Base-by-base conservation (phyloP, 1,140 invertebrate genomes). In the Whitmania pigra region DNA sequence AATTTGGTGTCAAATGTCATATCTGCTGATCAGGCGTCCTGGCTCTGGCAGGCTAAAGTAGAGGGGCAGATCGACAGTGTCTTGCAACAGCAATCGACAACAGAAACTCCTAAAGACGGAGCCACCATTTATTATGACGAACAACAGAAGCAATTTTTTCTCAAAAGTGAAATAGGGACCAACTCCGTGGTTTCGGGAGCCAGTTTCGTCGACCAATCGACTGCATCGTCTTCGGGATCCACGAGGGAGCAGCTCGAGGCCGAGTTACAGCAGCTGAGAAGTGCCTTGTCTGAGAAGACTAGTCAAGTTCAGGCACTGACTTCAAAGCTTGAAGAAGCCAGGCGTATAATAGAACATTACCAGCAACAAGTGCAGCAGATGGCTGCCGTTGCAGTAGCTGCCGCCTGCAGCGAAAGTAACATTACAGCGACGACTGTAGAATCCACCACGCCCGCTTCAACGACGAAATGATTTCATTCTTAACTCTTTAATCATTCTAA, bases 281-380 rank as follows among this genome's bases (percentile, higher is more conserved):
- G 70, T 57, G 70, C 73, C 60, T 70, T 74, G 70, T 67, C 71
- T 13, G 73, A 74, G 66, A 74, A 74, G 53, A 74, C 70, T 15
- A 74, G 67, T 43, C 69, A 74, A 67, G 73, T 74, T 25, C 60
- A 74, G 73, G 72, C 69, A 20, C 71, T 74, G 36, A 72, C 27
- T 27, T 49, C 29, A 27, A 70, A 74, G 73, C 71, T 74, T 15
- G 70, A 74, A 53, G 70, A 74, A 57, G 73, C 73, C 20, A 71
- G 72, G 27, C 55, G 49, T 27, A 74, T 74, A 25, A 74, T 74
- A 29, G 73, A 74, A 49, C 70, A 31, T 25, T 68, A 73, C n/a
- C 40, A 72, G 49, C 73, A 74, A 43, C 69, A 71, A 17, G 25
- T 22, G 15, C 36, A 29, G 25, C 25, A 53, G 43, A 22, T 71